Percentiles rank a stretch among this genome's conserved stretches.
These are phyloP conservation scores for Protobothrops mucrosquamatus DNA, from an alignment of 2,113 vertebrate genomes.

Conservation along the genomic window DNA sequence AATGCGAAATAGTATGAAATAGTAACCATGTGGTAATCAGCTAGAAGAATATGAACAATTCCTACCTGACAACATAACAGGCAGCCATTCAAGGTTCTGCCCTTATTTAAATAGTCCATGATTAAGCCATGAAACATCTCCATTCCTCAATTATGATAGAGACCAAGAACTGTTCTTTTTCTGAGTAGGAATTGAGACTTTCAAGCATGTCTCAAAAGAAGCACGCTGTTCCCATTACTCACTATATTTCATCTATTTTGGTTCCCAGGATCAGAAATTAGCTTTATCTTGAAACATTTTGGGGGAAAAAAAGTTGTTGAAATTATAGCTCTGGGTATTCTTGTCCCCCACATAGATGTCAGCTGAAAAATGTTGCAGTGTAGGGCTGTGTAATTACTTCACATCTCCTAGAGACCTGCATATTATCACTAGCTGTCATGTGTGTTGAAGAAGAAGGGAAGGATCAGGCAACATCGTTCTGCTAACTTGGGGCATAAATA, in stretches of 20 bases:
- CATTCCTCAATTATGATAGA: neutral
- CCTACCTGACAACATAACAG: neutral
- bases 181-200: neutral
- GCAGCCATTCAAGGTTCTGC: neutral
- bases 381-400: slow-evolving; percentile 14
- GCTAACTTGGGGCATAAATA: neutral
- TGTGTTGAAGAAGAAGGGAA: neutral
- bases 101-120: neutral
- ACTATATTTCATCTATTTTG: neutral
- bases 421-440: neutral
- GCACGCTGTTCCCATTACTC: neutral
- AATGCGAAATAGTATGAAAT: neutral
- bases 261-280: slow-evolving; percentile 11
- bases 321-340: slow-evolving; percentile 6
- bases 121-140: neutral
- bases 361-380: slow-evolving; percentile 2
- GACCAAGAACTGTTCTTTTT: neutral
- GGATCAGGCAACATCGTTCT: neutral
- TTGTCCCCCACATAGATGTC: neutral
- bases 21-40: neutral
- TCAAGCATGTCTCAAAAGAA: neutral
- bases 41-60: neutral
- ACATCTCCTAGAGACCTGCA: neutral
- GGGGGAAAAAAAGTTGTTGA: neutral
- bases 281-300: neutral